phyloP scores from a whole-genome alignment of 64 coral and sea anemone species.

The Pocillopora verrucosa region DNA sequence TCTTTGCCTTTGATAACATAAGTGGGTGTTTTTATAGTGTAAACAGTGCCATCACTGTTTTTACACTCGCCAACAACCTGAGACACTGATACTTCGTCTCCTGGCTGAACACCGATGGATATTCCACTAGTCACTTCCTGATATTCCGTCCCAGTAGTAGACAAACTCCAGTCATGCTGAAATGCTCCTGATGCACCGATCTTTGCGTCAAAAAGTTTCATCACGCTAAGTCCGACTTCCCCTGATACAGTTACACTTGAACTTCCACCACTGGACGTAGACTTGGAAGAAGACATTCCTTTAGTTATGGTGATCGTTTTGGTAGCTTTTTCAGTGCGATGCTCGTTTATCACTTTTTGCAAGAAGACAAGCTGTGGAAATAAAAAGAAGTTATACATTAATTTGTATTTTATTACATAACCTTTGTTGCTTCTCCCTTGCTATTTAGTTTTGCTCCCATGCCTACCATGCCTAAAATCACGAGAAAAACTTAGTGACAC shows the following conservation, averaged over 20 bases:
- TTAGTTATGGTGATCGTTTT: neutral
- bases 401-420: no score
- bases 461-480: no score
- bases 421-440: no score
- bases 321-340: neutral
- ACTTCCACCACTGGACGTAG: neutral
- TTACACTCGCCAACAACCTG: conserved; percentile 27
- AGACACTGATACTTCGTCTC: conserved; percentile 6
- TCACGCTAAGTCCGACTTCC: neutral
- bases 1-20: neutral
- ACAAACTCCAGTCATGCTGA: neutral
- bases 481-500: no score
- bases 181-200: conserved; percentile 1
- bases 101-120: neutral
- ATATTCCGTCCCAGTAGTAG: neutral
- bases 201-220: neutral
- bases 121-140: neutral
- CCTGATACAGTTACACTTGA: neutral
- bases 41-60: conserved; percentile 18
- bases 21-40: conserved; percentile 7
- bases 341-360: no score
- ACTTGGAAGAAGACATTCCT: neutral
- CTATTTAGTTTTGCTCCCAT: no score
- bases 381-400: no score
- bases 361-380: no score